These are phyloP conservation scores for Istiophorus platypterus DNA, from an alignment of 2,113 vertebrate species.

Conservation along the genomic window DNA sequence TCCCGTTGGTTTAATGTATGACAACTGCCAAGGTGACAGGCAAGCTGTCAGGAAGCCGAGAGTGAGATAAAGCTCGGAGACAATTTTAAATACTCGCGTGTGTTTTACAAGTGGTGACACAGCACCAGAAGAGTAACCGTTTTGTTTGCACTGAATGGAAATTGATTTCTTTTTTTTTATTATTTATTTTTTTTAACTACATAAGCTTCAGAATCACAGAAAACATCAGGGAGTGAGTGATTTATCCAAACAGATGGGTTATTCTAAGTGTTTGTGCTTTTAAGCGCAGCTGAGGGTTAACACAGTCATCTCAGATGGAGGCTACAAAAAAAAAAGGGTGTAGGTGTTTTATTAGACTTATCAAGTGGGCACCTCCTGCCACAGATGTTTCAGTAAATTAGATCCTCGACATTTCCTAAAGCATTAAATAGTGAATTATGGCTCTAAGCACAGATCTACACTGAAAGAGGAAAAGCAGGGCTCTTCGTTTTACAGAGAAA, in stretches of 20 bases:
- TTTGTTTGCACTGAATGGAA: conserved; percentile 13
- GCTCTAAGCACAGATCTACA: conserved; percentile 10
- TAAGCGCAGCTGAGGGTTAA: conserved; percentile 22
- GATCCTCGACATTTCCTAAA: conserved; percentile 23
- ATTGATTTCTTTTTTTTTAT: conserved; percentile 26
- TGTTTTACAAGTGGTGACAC: conserved; percentile 34
- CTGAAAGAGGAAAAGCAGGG: conserved; percentile 9
- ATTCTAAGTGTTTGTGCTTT: conserved; percentile 11
- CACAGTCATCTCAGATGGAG: conserved; percentile 3
- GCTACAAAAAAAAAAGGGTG: conserved; percentile 16
- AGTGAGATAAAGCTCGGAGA: conserved; percentile 48
- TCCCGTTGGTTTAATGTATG: conserved; percentile 64
- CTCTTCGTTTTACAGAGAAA: conserved; percentile 36
- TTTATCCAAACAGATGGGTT: conserved; percentile 3
- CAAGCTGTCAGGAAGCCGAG: conserved; percentile 44
- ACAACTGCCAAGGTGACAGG: conserved; percentile 66
- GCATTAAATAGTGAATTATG: conserved; percentile 6
- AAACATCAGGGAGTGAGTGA: conserved; percentile 7
- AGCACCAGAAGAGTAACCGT: conserved; percentile 12
- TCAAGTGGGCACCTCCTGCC: conserved; percentile 37
- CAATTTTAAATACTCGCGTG: conserved; percentile 43
- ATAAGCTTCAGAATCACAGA: background rate
- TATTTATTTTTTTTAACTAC: conserved; percentile 3
- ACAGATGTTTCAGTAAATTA: conserved; percentile 46
- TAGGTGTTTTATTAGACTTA: conserved; percentile 52